phyloP scores from a whole-genome alignment of 2,797 vertebrate genomes.

The Sebastes vulpes region DNA sequence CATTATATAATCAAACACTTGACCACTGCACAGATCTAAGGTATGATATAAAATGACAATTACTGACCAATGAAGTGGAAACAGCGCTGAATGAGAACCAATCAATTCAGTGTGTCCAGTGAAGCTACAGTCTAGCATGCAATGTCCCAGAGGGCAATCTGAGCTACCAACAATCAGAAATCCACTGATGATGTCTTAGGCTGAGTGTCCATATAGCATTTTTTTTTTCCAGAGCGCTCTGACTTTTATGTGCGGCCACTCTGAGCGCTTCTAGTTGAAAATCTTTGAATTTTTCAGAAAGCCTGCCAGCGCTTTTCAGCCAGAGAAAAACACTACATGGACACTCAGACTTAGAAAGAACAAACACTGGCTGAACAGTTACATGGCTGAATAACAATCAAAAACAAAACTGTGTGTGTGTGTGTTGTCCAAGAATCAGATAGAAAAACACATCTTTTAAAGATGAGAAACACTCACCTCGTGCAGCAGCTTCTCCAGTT shows the following conservation, averaged over 20 bases:
- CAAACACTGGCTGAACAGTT: not conserved
- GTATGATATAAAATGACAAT: constrained; percentile 37
- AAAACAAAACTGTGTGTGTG: not conserved
- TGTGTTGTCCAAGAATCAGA: not conserved
- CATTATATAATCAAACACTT: constrained; percentile 50
- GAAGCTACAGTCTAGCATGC: not conserved
- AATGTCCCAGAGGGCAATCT: constrained; percentile 30
- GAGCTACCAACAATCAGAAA: constrained; percentile 12
- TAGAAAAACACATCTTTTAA: not conserved
- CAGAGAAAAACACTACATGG: not conserved
- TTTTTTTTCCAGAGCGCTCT: not conserved
- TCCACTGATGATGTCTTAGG: not conserved
- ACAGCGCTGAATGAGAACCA: not conserved
- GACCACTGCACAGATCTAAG: constrained; percentile 25
- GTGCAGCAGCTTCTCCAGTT: constrained; percentile 93
- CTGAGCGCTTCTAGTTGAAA: not conserved
- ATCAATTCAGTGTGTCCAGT: constrained; percentile 41
- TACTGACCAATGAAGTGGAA: constrained; percentile 32
- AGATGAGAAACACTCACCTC: constrained; percentile 73
- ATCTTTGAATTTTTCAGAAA: not conserved
- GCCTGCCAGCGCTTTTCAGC: not conserved
- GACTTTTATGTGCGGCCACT: not conserved
- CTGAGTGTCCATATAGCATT: no score
- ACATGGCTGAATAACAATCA: not conserved
- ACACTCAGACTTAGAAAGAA: not conserved